Percentiles rank a stretch among this genome's conserved stretches.
Evolutionary conservation across 1,140 invertebrate species (phyloP).

Genomic region (Akabosia matsudoensis): DNA sequence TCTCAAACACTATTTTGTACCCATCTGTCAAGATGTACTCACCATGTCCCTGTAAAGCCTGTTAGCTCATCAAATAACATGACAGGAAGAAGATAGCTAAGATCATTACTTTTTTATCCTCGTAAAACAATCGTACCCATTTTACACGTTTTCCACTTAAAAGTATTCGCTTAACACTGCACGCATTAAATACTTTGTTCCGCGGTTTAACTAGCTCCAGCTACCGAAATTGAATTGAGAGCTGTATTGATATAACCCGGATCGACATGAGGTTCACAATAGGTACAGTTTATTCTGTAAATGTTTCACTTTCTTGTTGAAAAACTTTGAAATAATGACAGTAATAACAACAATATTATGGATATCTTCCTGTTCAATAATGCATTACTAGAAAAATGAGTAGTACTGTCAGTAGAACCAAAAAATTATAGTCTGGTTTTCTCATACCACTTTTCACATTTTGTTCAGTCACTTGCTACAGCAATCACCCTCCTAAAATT

Average conservation of each 20-base stretch:
- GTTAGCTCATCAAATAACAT: no score
- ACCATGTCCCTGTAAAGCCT: not conserved
- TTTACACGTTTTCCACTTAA: not conserved
- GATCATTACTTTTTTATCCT: not conserved
- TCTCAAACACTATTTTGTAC: not conserved
- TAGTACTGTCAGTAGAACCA: no score
- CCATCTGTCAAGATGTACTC: not conserved
- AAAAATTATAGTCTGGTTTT: no score
- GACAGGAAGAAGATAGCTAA: not conserved
- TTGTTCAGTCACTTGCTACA: no score
- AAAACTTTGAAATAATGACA: conserved; percentile 2
- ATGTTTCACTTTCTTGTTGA: no score
- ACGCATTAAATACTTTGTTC: not conserved
- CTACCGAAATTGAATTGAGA: no score
- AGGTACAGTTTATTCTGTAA: not conserved
- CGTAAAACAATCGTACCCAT: not conserved
- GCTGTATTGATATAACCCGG: no score
- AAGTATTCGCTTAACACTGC: not conserved
- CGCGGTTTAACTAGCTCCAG: no score
- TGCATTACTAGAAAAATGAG: not conserved
- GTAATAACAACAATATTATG: not conserved
- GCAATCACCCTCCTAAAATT: no score
- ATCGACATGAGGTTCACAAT: no score
- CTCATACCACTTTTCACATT: no score
- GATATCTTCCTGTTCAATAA: conserved; percentile 16